Base-by-base conservation (phyloP, 2,888 invertebrate species). In the Pachliopta kotzebuea region DNA sequence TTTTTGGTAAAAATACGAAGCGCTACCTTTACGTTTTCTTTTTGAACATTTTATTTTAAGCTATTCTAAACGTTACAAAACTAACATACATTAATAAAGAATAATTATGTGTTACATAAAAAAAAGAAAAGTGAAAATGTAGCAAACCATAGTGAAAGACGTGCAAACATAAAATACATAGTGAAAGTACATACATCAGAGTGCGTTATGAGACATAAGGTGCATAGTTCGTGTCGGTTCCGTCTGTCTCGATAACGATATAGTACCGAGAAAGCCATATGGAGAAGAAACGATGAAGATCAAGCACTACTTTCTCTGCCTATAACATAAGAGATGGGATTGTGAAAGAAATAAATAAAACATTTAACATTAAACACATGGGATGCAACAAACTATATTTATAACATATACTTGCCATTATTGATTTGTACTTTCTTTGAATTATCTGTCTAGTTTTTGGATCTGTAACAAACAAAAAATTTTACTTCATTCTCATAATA, bases 401-500 rank as follows among this genome's bases (percentile, higher is more conserved):
- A 29, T 49, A 7, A 37, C 14, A 37, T 14, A 59, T 69, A 93
- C 97, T 96, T 93, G 98, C 99, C 99, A 99, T 98, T 76, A 97
- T 96, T 62, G 99, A 99, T 92, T 98, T 98, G 93, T 98, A 99
- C 92, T 96, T 98, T 83, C 99, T 94, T 90, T 98, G 98, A 80
- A 98, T 96, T 76, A 99, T 95, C 93, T 99, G 97, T 81, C 98
- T 94, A 74, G 97, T 98, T 93, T 99, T 98, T 71, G 98, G 98
- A 95, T 99, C 99, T 99, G 93, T 45, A 45, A 45, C 45, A 45
- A 45, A n/a, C n/a, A 6, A 45, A n/a, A 45, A n/a, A 45, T 45
- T 45, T 1, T n/a, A 45, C 4, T n/a, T 45, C 11, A 45, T 45
- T 14, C n/a, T n/a, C n/a, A 45, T n/a, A 4, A 45, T n/a, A 45